A percentile compares a stretch with the other conserved stretches of the same genome.
phyloP scores from a whole-genome alignment of 2,113 vertebrate species.

The Dasyornis broadbenti region DNA sequence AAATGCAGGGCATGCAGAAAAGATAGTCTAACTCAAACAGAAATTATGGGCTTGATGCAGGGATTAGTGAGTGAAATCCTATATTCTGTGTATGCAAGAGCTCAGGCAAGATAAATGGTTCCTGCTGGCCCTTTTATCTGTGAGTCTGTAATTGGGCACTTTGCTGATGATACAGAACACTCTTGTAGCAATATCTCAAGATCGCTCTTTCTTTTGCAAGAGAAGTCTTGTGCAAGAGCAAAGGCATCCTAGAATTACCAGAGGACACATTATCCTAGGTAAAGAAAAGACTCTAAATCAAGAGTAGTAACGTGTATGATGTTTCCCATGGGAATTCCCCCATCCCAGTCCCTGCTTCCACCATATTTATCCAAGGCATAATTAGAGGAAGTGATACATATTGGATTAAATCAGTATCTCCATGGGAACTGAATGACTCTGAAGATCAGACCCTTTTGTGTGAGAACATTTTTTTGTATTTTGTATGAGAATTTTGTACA shows the following conservation, averaged over 20 bases:
- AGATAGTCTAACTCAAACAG: background rate
- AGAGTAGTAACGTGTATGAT: background rate
- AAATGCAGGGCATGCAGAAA: background rate
- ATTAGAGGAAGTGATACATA: background rate
- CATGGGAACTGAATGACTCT: background rate
- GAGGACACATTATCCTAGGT: background rate
- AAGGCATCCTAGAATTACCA: background rate
- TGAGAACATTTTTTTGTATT: background rate
- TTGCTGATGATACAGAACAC: background rate
- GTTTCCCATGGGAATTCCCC: background rate
- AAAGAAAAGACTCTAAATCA: background rate
- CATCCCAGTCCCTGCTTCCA: background rate
- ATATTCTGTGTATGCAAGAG: background rate
- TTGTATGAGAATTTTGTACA: background rate
- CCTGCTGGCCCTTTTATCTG: background rate
- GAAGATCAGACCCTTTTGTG: background rate
- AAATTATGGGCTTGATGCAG: background rate
- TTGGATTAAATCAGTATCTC: background rate
- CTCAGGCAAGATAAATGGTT: background rate
- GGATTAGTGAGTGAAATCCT: background rate
- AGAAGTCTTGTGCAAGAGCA: background rate
- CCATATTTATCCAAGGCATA: background rate
- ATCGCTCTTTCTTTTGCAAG: background rate
- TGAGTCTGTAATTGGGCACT: background rate
- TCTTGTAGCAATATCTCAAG: background rate